These are phyloP conservation scores for Uloborus diversus DNA, from an alignment of 1,140 invertebrate genomes.

Conservation along the genomic window DNA sequence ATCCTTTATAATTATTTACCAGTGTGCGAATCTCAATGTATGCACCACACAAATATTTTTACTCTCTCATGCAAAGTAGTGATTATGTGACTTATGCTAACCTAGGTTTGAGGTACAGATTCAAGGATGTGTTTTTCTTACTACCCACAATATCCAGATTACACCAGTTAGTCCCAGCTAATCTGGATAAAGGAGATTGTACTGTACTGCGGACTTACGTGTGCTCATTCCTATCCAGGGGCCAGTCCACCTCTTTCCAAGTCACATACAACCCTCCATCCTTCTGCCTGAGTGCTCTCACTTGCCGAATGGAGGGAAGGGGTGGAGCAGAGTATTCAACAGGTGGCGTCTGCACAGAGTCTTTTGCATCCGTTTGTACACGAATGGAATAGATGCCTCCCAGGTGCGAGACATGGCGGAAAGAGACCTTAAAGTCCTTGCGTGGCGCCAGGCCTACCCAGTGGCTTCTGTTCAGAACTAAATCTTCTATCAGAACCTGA, in stretches of 20 bases:
- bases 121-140: no score
- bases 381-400: conserved; percentile 71
- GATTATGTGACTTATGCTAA: no score
- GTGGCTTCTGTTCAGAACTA: neutral
- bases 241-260: conserved; percentile 69
- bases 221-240: conserved; percentile 56
- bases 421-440: conserved; percentile 14
- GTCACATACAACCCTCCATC: conserved; percentile 72
- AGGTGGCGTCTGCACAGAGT: conserved; percentile 31
- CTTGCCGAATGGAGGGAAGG: conserved; percentile 73
- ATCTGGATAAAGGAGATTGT: no score
- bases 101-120: no score
- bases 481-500: conserved; percentile 32
- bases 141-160: no score
- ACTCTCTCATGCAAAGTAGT: no score
- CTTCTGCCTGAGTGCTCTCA: conserved; percentile 69
- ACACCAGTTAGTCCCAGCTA: no score
- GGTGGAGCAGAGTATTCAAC: conserved; percentile 69
- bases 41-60: no score
- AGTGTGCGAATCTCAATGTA: no score
- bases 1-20: no score
- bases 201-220: no score
- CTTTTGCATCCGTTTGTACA: conserved; percentile 36
- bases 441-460: conserved; percentile 8
- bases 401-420: conserved; percentile 62